Evolutionary conservation across 2,797 vertebrate species (phyloP).

Genomic region (Arctocebus calabarensis): DNA sequence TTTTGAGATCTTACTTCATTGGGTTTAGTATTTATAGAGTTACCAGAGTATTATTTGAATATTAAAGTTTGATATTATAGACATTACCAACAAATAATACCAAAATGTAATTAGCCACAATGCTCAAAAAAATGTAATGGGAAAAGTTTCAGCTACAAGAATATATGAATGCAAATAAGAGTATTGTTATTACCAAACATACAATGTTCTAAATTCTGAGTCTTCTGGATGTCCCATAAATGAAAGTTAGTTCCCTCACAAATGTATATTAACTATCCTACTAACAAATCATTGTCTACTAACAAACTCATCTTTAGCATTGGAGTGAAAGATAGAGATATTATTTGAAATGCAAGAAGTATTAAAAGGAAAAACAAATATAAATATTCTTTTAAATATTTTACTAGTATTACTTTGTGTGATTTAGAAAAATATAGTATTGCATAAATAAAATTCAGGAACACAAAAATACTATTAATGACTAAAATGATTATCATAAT

Average conservation of each 20-base stretch:
- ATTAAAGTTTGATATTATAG: neutral
- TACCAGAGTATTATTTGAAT: conserved; percentile 18
- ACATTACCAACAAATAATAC: neutral
- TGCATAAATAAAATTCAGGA: neutral
- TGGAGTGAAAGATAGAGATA: neutral
- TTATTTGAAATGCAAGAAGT: neutral
- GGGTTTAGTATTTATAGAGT: conserved; percentile 1
- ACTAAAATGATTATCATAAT: neutral
- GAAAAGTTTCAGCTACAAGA: neutral
- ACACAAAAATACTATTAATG: neutral
- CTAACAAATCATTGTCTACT: neutral
- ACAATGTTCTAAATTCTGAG: neutral
- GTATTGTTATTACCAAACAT: neutral
- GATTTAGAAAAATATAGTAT: neutral
- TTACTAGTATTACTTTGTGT: neutral
- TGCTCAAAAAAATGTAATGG: neutral
- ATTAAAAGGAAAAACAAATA: neutral
- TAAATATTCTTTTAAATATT: neutral
- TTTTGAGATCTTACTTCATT: neutral
- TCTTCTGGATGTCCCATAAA: neutral
- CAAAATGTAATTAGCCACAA: neutral
- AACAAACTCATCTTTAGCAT: neutral
- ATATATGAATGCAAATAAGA: neutral
- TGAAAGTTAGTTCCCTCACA: neutral
- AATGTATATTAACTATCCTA: neutral